These are phyloP conservation scores for Falco berigora DNA, from an alignment of 2,797 vertebrate genomes.

Conservation along the genomic window DNA sequence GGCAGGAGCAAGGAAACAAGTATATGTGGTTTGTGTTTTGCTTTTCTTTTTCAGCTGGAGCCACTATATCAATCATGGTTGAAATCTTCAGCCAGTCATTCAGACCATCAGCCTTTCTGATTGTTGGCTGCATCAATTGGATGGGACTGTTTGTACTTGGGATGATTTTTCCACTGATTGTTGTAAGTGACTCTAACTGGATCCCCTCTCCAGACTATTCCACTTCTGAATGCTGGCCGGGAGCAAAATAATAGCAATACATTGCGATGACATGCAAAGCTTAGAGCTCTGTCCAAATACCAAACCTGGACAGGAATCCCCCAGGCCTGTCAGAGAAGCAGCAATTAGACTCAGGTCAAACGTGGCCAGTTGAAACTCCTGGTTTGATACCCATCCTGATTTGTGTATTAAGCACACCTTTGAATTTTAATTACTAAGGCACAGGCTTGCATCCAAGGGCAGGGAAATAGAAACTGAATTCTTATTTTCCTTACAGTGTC, in stretches of 20 bases:
- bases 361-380: not conserved
- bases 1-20: not conserved
- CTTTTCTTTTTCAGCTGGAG: slow-evolving; percentile 78
- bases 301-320: not conserved
- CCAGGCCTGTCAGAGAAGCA: not conserved
- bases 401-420: not conserved
- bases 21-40: not conserved
- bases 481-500: not conserved
- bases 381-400: not conserved
- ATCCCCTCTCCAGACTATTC: not conserved
- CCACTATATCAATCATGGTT: slow-evolving; percentile 83
- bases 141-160: slow-evolving; percentile 83
- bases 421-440: not conserved
- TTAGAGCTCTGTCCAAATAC: not conserved
- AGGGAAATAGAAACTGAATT: not conserved
- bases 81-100: slow-evolving; percentile 90
- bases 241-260: not conserved
- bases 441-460: not conserved
- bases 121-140: slow-evolving; percentile 89
- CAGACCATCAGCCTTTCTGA: slow-evolving; percentile 88
- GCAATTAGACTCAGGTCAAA: not conserved
- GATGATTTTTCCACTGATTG: slow-evolving; percentile 86
- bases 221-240: not conserved
- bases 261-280: not conserved
- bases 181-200: slow-evolving; percentile 72